Base-by-base conservation (phyloP, 30 jellyfish, hydroid and myxozoan species). In the Hydractinia symbiolongicarpus region DNA sequence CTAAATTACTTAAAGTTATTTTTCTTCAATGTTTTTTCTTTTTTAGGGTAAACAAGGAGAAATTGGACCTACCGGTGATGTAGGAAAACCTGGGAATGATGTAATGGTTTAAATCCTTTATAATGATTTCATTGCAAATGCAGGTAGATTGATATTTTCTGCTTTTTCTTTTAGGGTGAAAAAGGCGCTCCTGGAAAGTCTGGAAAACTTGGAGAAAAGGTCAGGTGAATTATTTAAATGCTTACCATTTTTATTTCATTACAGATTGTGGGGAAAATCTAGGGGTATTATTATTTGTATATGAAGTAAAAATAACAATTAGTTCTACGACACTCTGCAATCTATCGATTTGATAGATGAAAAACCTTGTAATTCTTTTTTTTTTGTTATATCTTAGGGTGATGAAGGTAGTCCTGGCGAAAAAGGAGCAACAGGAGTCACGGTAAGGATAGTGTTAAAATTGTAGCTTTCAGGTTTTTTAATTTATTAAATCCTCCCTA, bases 1-100 rank as follows among this genome's bases (percentile, higher is more conserved):
- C 44, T 30, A 30, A 30, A 30, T 30, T 30, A 30, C 44, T 30
- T 30, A 30, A 30, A 30, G 44, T 30, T 30, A 30, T 30, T 30
- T 30, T 30, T 2, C 44, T 30, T 2, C 44, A 30, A 30, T 30
- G 44, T 30, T 30, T 1, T 71, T 53, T 7, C 15, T 19, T 60
- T 9, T 71, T 19, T 71, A 71, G 80, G 80, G 80, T 20, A 50
- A 50, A 53, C 80, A 55, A 71, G 80, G 80, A 19, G 80, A 71
- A n/a, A 49, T 40, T 20, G 80, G 80, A 7, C 80, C 44, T n/a
- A 30, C 80, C 7, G 80, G 80, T 19, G 66, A 49, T 50, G 13
- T 60, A 19, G 80, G 80, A 50, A 30, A 30, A 5, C 40, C 17
- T 20, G 80, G 80, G 51, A n/a, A 14, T 9, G 20, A 51, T 74